Evolutionary conservation across 2,888 invertebrate species (phyloP).

Genomic region (Agonopterix heracliana): DNA sequence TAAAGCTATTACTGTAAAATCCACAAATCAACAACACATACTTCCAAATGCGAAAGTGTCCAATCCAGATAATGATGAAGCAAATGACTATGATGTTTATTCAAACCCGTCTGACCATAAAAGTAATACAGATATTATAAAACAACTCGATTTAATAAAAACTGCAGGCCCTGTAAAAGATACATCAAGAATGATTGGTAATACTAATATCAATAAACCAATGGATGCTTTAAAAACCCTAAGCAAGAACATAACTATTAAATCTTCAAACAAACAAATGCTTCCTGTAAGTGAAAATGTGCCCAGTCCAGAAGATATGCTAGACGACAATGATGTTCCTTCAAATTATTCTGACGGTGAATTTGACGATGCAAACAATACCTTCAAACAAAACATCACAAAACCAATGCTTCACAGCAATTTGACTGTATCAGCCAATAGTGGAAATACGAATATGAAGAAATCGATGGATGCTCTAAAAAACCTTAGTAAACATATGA

Average conservation of each 20-base stretch:
- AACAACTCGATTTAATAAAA: background rate
- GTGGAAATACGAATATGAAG: background rate
- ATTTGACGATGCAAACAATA: no score
- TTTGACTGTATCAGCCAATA: background rate
- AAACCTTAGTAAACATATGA: constrained; percentile 43
- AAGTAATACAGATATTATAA: background rate
- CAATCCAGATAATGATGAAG: background rate
- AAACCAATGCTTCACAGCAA: no score
- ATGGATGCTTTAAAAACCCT: constrained; percentile 33
- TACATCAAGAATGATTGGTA: background rate
- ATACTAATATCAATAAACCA: constrained; percentile 3
- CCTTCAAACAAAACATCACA: no score
- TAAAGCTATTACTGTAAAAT: constrained; percentile 40
- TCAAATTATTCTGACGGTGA: no score
- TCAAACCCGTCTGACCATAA: background rate
- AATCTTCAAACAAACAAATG: constrained; percentile 21
- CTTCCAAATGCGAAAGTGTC: background rate
- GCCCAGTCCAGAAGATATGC: no score
- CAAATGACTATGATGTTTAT: background rate
- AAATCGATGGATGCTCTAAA: constrained; percentile 30
- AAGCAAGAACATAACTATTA: constrained; percentile 38
- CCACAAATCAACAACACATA: constrained; percentile 15
- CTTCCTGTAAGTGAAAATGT: no score
- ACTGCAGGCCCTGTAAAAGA: background rate
- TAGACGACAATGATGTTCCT: no score